Evolutionary conservation across 1,140 invertebrate genomes (phyloP).

Genomic region (Conus betulinus): DNA sequence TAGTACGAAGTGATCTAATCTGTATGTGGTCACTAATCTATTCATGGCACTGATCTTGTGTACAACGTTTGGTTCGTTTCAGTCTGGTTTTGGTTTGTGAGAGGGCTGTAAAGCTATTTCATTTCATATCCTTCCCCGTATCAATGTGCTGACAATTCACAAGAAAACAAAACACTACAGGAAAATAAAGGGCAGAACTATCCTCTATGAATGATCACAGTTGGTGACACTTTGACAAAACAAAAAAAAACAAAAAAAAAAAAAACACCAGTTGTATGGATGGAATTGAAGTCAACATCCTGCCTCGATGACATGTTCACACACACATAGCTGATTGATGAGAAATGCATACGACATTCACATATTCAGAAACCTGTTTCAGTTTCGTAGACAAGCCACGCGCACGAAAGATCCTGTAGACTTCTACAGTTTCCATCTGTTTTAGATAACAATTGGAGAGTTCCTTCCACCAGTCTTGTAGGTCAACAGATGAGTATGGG

Average conservation of each 20-base stretch:
- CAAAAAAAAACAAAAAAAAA: background rate
- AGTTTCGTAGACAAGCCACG: no score
- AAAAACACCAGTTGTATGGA: background rate
- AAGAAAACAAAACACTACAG: background rate
- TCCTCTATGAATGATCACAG: background rate
- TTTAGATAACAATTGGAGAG: no score
- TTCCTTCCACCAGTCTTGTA: no score
- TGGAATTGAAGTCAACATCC: constrained; percentile 3
- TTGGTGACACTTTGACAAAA: background rate
- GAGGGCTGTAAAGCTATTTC: background rate
- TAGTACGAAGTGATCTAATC: background rate
- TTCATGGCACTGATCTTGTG: background rate
- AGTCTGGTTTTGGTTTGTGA: background rate
- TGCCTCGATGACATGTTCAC: background rate
- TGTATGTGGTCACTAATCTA: background rate
- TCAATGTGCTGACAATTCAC: background rate
- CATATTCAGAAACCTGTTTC: no score
- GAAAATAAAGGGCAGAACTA: background rate
- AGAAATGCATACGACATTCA: no score
- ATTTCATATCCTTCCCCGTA: no score
- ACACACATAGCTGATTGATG: no score
- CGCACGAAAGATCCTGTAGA: no score
- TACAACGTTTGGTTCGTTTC: background rate
- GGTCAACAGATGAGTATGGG: no score
- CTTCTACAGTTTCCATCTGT: no score